phyloP scores from a whole-genome alignment of 2,888 invertebrate species.

The Synanthedon andrenaeformis region DNA sequence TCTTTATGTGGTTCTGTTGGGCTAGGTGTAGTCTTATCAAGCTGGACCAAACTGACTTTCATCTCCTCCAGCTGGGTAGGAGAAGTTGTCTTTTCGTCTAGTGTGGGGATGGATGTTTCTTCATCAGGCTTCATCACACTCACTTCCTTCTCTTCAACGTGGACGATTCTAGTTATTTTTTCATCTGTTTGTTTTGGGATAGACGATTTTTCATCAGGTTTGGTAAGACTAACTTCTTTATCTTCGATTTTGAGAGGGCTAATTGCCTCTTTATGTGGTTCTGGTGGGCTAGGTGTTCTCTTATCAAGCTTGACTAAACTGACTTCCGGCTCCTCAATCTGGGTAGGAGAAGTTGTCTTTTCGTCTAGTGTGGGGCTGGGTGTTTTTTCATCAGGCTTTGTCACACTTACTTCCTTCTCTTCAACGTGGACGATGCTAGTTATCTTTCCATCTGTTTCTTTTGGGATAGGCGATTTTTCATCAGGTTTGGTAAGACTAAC shows the following conservation, averaged over 20 bases:
- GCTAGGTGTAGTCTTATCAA: not conserved
- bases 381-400: no score
- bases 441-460: conserved; percentile 2
- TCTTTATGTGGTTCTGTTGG: not conserved
- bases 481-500: not conserved
- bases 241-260: not conserved
- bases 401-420: no score
- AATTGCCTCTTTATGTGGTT: not conserved
- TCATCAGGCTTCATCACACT: no score
- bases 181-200: not conserved
- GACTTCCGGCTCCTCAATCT: not conserved
- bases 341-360: no score
- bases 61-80: not conserved
- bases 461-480: conserved; percentile 3
- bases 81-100: not conserved
- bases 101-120: not conserved
- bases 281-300: not conserved
- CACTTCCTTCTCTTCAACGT: no score
- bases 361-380: no score
- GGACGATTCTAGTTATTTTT: not conserved
- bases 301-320: conserved; percentile 2
- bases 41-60: conserved; percentile 1
- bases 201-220: conserved; percentile 4
- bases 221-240: not conserved
- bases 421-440: not conserved